phyloP scores from a whole-genome alignment of 2,113 vertebrate genomes.

The Fulmarus glacialis region DNA sequence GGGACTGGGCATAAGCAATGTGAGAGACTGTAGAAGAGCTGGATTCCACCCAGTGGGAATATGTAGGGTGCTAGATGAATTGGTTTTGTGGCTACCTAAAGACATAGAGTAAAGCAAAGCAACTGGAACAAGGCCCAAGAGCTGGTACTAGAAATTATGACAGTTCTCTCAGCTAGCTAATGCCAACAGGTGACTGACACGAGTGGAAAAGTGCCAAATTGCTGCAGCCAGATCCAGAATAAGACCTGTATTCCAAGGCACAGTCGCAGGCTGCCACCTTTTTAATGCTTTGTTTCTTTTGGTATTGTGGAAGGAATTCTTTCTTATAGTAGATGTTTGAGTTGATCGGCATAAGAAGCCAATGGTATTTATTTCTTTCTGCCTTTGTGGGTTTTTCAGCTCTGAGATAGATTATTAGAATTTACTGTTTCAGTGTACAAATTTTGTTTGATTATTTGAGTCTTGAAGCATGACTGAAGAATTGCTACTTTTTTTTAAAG shows the following conservation, averaged over 20 bases:
- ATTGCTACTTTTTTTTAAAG: background rate
- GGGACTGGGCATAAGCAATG: background rate
- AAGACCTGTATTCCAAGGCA: background rate
- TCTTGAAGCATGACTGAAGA: background rate
- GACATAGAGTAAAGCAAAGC: background rate
- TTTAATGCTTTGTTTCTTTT: background rate
- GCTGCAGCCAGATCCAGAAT: background rate
- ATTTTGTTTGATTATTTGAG: background rate
- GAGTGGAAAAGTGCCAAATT: background rate
- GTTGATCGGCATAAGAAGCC: background rate
- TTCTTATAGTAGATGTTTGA: background rate
- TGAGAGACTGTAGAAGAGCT: background rate
- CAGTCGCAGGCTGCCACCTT: background rate
- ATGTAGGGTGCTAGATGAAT: background rate
- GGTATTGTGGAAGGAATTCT: background rate
- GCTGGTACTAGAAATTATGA: background rate
- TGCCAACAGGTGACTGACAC: background rate
- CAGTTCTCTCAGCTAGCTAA: background rate
- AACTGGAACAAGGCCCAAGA: background rate
- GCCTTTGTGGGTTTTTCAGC: background rate
- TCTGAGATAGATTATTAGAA: background rate
- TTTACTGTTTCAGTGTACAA: background rate
- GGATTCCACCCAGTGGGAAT: background rate
- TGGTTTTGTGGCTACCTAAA: background rate
- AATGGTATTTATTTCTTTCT: background rate